Percentiles rank a stretch among this genome's conserved stretches.
Conservation (phyloP, 2,113 vertebrate genomes). For the Paracanthobrama guichenoti region DNA sequence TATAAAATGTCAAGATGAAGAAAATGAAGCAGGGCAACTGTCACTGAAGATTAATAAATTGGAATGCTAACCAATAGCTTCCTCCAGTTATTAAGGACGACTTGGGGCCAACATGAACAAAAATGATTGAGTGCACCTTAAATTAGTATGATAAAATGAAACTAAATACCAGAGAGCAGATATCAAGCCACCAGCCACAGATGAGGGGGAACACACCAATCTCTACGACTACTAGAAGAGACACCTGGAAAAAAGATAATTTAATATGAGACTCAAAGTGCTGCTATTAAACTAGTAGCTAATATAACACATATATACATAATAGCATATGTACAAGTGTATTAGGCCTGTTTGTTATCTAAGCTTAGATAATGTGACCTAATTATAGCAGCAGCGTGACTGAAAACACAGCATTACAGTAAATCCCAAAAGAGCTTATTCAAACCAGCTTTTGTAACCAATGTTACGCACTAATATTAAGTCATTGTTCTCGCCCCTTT, state of each 20-base stretch:
- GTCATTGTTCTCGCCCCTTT: not conserved
- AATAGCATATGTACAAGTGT: not conserved
- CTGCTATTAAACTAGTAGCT: not conserved
- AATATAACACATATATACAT: not conserved
- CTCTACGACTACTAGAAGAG: constrained; percentile 93
- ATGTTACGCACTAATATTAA: not conserved
- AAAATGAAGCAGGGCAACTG: not conserved
- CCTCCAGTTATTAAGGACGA: not conserved
- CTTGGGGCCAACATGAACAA: not conserved
- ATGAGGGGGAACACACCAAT: constrained; percentile 97
- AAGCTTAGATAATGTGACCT: not conserved
- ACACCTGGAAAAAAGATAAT: constrained; percentile 78
- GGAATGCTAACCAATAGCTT: not conserved
- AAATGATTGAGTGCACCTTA: not conserved
- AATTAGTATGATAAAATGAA: not conserved
- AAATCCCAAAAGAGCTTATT: not conserved
- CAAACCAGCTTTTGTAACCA: not conserved
- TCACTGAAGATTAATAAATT: not conserved
- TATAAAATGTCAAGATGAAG: no score
- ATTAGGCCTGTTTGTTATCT: not conserved
- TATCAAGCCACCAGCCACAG: constrained; percentile 98
- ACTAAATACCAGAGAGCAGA: constrained; percentile 90
- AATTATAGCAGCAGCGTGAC: not conserved
- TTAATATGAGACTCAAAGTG: constrained; percentile 1
- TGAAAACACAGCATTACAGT: not conserved